Evolutionary conservation across 2,113 vertebrate genomes (phyloP), one percentile per base, ranked within the genome.

Genomic region (Cyanistes caeruleus): DNA sequence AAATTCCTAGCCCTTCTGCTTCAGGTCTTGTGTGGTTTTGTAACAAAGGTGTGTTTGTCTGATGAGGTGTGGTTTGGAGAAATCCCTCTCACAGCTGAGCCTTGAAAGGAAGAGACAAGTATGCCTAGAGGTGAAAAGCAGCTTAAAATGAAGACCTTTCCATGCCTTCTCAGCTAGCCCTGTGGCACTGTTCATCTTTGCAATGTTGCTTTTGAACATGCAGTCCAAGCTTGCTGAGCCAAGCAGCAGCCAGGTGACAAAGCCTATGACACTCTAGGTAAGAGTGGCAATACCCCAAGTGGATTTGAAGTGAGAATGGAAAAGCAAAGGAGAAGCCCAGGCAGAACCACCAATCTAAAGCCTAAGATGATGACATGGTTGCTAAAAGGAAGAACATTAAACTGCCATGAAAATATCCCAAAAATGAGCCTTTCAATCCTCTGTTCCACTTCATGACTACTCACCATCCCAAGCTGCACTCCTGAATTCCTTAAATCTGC

Each of bases 381-480:
- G 51, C n/a, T 73, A 64, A 64, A 82, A 64, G 10, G 25, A 65
- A 60, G 24, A 82, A 18, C 59, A 33, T 15, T 15, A 91, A 93
- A 76, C 20, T 80, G 37, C 14, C 0, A 2, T 13, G 8, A 12
- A 18, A 81, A 72, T 84, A 90, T n/a, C 31, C 41, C 37, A 7
- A 62, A 79, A 69, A 69, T 4, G 5, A 83, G 8, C 3, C 14
- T 44, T 77, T 65, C 20, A 20, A 0, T 67, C 14, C 4, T 58
- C 25, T 78, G 21, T 15, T 70, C 43, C 11, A 15, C 37, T 56
- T 80, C 13, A 65, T 39, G 25, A 43, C 21, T 35, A 37, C 27
- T 63, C 0, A 0, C 31, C 64, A 31, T 55, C 10, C 21, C 67
- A 53, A 28, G 15, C 1, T 51, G 31, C 15, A 37, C 63, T 74